phyloP scores from a whole-genome alignment of 2,888 invertebrate species.

The Eubasilissa splendida region DNA sequence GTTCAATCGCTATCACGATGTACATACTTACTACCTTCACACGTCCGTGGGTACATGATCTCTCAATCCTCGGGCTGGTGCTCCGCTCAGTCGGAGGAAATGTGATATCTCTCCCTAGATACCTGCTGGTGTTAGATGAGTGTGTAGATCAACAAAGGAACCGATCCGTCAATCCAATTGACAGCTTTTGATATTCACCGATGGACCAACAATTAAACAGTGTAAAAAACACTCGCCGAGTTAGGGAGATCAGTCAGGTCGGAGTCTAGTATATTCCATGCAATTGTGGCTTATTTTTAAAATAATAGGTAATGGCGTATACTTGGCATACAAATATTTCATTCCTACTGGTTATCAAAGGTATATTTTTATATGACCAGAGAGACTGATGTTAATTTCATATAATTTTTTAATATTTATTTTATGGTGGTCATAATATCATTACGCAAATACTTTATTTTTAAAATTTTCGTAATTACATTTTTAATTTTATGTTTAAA shows the following conservation, averaged over 20 bases:
- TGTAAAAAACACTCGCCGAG: slow-evolving; percentile 49
- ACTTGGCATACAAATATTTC: no score
- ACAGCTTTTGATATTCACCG: slow-evolving; percentile 59
- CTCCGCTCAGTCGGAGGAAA: slow-evolving; percentile 14
- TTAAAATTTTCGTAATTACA: no score
- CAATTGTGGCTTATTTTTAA: background rate
- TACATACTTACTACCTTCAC: slow-evolving; percentile 14
- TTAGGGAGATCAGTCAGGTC: slow-evolving; percentile 4
- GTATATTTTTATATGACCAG: no score
- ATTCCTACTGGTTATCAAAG: no score
- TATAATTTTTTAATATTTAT: no score
- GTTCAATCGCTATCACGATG: slow-evolving; percentile 33
- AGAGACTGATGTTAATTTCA: no score
- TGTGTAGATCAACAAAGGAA: slow-evolving; percentile 57
- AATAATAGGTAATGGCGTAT: no score
- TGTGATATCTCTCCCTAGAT: slow-evolving; percentile 21
- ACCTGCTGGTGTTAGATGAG: slow-evolving; percentile 45
- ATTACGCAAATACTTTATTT: no score
- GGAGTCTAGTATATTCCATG: slow-evolving; percentile 28
- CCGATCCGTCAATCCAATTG: slow-evolving; percentile 58
- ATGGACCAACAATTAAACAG: slow-evolving; percentile 59
- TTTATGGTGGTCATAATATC: no score
- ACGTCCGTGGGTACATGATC: slow-evolving; percentile 23
- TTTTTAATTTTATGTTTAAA: no score
- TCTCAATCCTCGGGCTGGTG: slow-evolving; percentile 27